Evolutionary conservation across 92 coral and sea anemone genomes (phyloP), one percentile per base, ranked within the genome.

Genomic region (Siderastrea radians): DNA sequence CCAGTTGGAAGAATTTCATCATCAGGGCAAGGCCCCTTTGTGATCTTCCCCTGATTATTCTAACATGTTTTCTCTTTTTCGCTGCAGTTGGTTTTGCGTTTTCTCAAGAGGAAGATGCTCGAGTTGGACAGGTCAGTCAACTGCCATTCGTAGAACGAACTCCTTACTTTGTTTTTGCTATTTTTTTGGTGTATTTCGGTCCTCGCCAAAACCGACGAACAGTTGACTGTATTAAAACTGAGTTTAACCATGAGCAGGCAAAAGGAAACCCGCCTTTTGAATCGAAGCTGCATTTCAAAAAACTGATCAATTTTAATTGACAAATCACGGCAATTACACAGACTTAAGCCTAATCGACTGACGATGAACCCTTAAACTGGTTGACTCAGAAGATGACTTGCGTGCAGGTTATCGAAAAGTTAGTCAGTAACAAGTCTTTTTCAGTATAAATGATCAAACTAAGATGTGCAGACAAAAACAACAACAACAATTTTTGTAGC

Each of bases 51-150:
- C 43, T 14, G 26, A 26, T 13, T 19, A 44, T 3, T 14, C 16
- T 26, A 26, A 26, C 38, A 26, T 26, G 63, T 44, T 43, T 50
- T 19, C 6, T 85, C 53, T 54, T 80, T 74, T 84, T 68, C 13
- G 45, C 52, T 81, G 14, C 83, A 98, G 99, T 92, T 79, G 99
- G 99, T 52, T 98, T 96, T 72, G 99, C 99, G 16, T 98, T 98
- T 91, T 98, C 99, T 57, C 99, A 98, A 85, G 99, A 98, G 77
- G 99, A 98, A 68, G 90, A 94, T 79, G 99, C 98, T 12, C 94
- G 92, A 59, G 98, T 97, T 6, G 91, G 96, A 58, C 99, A 97
- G 96, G 99, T 97, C 74, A 70, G 84, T 87, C 10, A 17, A 17
- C 13, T 78, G 57, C 2, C 12, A 6, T 2, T 13, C 4, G 5